A percentile compares a stretch with the other conserved stretches of the same genome.
Evolutionary conservation across 1,140 invertebrate genomes (phyloP).

Genomic region (Tetramorium parvispinum): DNA sequence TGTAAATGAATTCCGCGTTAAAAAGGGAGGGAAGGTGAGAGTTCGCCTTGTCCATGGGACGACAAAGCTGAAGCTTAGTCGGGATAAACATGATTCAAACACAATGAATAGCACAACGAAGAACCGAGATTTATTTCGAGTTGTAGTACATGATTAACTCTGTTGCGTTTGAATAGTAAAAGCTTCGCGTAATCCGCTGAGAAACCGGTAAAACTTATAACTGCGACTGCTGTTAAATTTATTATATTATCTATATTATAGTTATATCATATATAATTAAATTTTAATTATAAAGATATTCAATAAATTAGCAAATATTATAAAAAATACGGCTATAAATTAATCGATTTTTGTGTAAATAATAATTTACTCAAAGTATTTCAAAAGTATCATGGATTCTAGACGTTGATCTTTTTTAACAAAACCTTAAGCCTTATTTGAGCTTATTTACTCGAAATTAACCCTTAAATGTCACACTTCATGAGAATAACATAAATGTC

Average conservation of each 20-base stretch:
- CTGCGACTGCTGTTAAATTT: not conserved
- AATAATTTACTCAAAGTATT: slow-evolving; percentile 6
- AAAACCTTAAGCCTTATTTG: not conserved
- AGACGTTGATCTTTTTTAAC: not conserved
- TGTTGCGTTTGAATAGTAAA: slow-evolving; percentile 5
- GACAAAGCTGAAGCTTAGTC: slow-evolving; percentile 57
- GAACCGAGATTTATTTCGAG: slow-evolving; percentile 38
- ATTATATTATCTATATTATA: not conserved
- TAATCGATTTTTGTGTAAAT: not conserved
- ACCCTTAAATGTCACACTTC: no score
- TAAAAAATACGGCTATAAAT: not conserved
- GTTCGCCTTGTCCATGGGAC: slow-evolving; percentile 26
- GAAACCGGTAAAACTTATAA: not conserved
- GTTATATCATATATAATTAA: not conserved
- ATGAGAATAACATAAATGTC: no score
- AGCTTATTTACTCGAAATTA: not conserved
- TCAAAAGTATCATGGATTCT: not conserved
- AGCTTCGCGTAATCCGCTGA: not conserved
- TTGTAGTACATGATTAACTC: slow-evolving; percentile 39
- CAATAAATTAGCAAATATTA: not conserved
- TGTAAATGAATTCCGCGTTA: slow-evolving; percentile 43
- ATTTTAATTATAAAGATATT: not conserved
- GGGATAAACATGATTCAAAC: slow-evolving; percentile 48
- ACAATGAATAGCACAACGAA: slow-evolving; percentile 50
- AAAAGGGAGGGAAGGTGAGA: slow-evolving; percentile 1